Evolutionary conservation across 2,888 invertebrate species (phyloP).

Genomic region (Elysia crispata): DNA sequence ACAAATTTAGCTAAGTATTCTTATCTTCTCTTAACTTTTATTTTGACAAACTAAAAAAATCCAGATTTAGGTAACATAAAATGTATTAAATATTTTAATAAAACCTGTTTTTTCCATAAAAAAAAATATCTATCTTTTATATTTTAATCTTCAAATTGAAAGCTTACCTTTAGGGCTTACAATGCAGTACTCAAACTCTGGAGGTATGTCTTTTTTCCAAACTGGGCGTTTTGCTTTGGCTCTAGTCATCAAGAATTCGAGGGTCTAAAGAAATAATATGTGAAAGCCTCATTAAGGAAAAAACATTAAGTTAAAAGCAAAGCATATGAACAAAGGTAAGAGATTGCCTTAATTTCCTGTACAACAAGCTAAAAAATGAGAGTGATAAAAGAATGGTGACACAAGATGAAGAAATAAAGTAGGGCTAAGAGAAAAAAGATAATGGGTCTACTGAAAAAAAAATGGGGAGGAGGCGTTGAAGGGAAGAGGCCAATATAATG

Average conservation of each 20-base stretch:
- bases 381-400: no score
- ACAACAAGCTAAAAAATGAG: no score
- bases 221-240: slow-evolving; percentile 51
- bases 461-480: no score
- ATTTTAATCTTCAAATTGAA: not conserved
- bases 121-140: not conserved
- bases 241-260: slow-evolving; percentile 49
- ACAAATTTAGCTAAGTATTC: no score
- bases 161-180: slow-evolving; percentile 12
- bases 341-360: no score
- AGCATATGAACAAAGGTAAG: not conserved
- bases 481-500: no score
- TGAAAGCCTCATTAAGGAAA: no score
- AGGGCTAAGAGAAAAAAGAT: not conserved
- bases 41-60: no score
- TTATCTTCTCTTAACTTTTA: no score
- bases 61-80: no score
- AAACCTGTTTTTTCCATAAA: not conserved
- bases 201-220: slow-evolving; percentile 52
- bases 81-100: no score
- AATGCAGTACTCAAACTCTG: slow-evolving; percentile 42
- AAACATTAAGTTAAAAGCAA: slow-evolving; percentile 17
- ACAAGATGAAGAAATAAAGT: not conserved
- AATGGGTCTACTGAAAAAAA: no score
- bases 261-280: slow-evolving; percentile 41